Evolutionary conservation across 2,797 vertebrate species (phyloP).

Genomic region (Sebastes minor): DNA sequence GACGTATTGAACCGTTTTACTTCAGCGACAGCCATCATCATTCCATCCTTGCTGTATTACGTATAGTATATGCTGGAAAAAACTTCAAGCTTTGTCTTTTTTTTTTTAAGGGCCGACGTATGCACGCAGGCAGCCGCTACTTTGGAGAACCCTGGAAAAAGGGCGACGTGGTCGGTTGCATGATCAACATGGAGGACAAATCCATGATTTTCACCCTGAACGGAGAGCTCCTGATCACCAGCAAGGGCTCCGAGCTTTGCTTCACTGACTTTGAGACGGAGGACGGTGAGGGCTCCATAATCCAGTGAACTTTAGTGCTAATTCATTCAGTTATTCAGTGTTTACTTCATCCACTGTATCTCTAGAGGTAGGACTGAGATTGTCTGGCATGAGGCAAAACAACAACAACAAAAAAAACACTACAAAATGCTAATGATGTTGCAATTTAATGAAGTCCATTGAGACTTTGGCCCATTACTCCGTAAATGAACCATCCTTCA

Average conservation of each 20-base stretch:
- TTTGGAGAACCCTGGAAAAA: slow-evolving; percentile 94
- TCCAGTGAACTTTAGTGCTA: neutral
- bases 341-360: neutral
- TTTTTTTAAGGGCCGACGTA: slow-evolving; percentile 88
- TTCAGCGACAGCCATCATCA: too few species aligned
- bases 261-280: slow-evolving; percentile 95
- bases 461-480: slow-evolving; percentile 5
- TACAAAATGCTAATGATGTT: slow-evolving; percentile 8
- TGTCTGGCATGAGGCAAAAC: slow-evolving; percentile 13
- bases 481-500: slow-evolving; percentile 31
- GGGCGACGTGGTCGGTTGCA: slow-evolving; percentile 97
- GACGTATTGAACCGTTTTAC: neutral
- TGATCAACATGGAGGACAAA: slow-evolving; percentile 98
- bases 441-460: slow-evolving; percentile 26
- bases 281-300: slow-evolving; percentile 87
- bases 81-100: neutral
- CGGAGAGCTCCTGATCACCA: slow-evolving; percentile 96
- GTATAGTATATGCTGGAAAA: neutral
- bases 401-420: neutral
- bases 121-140: slow-evolving; percentile 93
- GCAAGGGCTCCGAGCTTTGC: slow-evolving; percentile 96
- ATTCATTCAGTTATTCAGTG: slow-evolving; percentile 28
- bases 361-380: slow-evolving; percentile 5
- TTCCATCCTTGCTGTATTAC: too few species aligned
- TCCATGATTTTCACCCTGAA: slow-evolving; percentile 99